A percentile compares a stretch with the other conserved stretches of the same genome.
These are phyloP conservation scores for Lethrus apterus DNA, from an alignment of 1,140 invertebrate genomes.

Conservation along the genomic window DNA sequence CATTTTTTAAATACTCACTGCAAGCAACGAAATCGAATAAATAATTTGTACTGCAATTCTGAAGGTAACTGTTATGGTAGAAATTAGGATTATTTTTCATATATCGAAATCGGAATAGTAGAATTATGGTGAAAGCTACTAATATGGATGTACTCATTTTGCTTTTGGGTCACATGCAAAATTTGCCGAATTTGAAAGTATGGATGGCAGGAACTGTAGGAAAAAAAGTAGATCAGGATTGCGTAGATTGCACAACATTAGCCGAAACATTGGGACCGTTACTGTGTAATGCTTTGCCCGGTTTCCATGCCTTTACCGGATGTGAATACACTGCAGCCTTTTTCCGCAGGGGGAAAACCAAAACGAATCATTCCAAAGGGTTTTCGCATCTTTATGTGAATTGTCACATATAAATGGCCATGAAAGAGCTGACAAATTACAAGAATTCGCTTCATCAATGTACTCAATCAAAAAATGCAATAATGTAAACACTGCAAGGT, in stretches of 20 bases:
- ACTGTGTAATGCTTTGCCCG: constrained; percentile 29
- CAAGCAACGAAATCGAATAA: too few species aligned
- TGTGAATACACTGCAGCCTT: constrained; percentile 37
- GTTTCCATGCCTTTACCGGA: constrained; percentile 34
- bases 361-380: constrained; percentile 32
- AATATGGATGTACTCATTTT: constrained; percentile 33
- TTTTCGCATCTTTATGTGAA: constrained; percentile 34
- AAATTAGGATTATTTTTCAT: constrained; percentile 32
- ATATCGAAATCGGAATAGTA: constrained; percentile 23
- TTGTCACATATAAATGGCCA: constrained; percentile 24
- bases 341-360: constrained; percentile 35
- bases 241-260: constrained; percentile 33
- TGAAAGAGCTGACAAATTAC: constrained; percentile 22
- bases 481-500: constrained; percentile 26
- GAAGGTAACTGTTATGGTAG: too few species aligned
- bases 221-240: constrained; percentile 19
- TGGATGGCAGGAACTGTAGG: constrained; percentile 25
- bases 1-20: too few species aligned
- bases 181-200: constrained; percentile 24
- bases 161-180: constrained; percentile 32
- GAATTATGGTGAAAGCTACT: constrained; percentile 28
- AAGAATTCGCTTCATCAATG: constrained; percentile 17
- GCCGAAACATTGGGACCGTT: constrained; percentile 26
- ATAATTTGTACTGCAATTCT: too few species aligned
- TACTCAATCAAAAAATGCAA: constrained; percentile 23